Conservation (phyloP, 2,797 vertebrate genomes). For the Champsocephalus gunnari region DNA sequence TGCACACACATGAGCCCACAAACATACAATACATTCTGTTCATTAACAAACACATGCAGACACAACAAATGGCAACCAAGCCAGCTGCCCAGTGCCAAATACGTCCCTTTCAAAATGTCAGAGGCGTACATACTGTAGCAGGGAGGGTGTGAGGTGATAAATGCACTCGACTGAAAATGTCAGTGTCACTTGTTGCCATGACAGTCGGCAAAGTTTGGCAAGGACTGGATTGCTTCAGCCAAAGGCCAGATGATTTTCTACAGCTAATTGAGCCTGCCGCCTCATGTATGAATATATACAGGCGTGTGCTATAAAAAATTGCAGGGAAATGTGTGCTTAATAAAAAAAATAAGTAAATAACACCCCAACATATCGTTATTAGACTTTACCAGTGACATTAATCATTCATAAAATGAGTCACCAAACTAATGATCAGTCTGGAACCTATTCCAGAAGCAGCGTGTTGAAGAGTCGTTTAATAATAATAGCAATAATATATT, state of each 20-base stretch:
- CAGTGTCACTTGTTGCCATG: constrained; percentile 81
- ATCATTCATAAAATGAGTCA: constrained; percentile 29
- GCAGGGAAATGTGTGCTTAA: constrained; percentile 12
- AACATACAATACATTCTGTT: constrained; percentile 20
- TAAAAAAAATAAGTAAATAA: constrained; percentile 24
- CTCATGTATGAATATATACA: constrained; percentile 31
- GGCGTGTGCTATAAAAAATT: constrained; percentile 32
- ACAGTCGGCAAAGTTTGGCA: constrained; percentile 80
- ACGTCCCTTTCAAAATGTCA: constrained; percentile 80
- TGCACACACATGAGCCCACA: constrained; percentile 25
- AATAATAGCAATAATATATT: too few species aligned
- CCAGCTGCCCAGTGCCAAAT: constrained; percentile 50
- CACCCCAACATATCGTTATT: constrained; percentile 22
- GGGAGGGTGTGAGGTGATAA: constrained; percentile 73
- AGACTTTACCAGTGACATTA: constrained; percentile 15
- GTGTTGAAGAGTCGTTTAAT: not conserved
- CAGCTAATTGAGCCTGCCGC: constrained; percentile 70
- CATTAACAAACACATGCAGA: constrained; percentile 27
- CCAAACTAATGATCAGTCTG: not conserved
- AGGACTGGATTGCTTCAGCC: constrained; percentile 61
- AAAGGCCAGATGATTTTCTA: constrained; percentile 79
- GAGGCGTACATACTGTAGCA: constrained; percentile 52
- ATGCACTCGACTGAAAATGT: constrained; percentile 79
- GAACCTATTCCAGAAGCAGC: constrained; percentile 8
- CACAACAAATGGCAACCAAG: constrained; percentile 22